Percentiles rank a stretch among this genome's conserved stretches.
Conservation (phyloP, 2,113 vertebrate genomes). For the Oryzias woworae region DNA sequence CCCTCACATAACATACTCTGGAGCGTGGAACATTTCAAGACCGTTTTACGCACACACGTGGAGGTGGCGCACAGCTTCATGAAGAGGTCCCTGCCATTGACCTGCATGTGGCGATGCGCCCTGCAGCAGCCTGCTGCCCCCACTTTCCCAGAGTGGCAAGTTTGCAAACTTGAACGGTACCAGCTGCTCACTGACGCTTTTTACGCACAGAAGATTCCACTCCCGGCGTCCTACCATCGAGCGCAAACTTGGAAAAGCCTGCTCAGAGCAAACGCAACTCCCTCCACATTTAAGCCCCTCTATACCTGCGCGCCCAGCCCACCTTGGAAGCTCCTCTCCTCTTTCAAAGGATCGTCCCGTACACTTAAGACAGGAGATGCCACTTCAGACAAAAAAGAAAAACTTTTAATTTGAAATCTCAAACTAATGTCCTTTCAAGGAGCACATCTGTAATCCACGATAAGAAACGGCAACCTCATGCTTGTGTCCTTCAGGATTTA, state of each 20-base stretch:
- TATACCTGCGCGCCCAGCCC: slow-evolving; percentile 61
- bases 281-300: slow-evolving; percentile 25
- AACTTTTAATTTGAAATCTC: too few relatives aligned
- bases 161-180: slow-evolving; percentile 58
- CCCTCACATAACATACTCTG: neutral
- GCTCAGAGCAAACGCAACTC: slow-evolving; percentile 14
- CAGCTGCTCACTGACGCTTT: slow-evolving; percentile 64
- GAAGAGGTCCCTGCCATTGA: slow-evolving; percentile 3
- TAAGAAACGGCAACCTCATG: too few relatives aligned
- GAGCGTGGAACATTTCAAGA: neutral
- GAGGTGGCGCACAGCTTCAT: neutral
- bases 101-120: slow-evolving; percentile 7
- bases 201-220: slow-evolving; percentile 36
- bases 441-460: too few relatives aligned
- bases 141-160: slow-evolving; percentile 56
- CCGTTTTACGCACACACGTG: neutral
- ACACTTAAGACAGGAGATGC: too few relatives aligned
- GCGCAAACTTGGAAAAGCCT: slow-evolving; percentile 31
- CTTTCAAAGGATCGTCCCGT: slow-evolving; percentile 33
- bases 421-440: too few relatives aligned
- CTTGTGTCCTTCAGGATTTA: slow-evolving; percentile 1
- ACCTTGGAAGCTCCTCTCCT: slow-evolving; percentile 46
- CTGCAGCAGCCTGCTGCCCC: slow-evolving; percentile 21
- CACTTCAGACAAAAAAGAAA: too few relatives aligned
- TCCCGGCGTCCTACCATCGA: slow-evolving; percentile 50